These are phyloP conservation scores for Thunnus thynnus DNA, from an alignment of 2,113 vertebrate species.

Conservation along the genomic window DNA sequence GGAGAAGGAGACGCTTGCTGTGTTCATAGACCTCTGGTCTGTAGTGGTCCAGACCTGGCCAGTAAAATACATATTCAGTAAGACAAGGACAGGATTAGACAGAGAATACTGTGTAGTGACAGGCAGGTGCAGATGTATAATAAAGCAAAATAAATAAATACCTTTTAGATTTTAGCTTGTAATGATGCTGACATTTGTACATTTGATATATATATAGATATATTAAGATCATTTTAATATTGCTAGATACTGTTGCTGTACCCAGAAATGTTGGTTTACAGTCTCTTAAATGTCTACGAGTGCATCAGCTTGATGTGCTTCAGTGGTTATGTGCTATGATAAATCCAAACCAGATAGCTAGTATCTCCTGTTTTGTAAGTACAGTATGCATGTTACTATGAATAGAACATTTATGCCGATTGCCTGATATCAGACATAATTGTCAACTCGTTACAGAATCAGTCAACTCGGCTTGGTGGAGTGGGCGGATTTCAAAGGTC, in stretches of 20 bases:
- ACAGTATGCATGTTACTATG: not conserved
- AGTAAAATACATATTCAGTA: constrained; percentile 27
- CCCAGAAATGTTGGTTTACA: not conserved
- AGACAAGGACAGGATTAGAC: too few relatives aligned
- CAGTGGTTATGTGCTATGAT: not conserved
- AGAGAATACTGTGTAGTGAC: not conserved
- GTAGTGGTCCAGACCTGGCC: constrained; percentile 96
- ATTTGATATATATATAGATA: not conserved
- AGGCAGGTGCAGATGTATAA: not conserved
- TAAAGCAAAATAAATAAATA: not conserved
- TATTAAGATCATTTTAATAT: not conserved
- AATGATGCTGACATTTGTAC: not conserved
- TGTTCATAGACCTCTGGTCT: constrained; percentile 98
- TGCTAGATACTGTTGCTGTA: not conserved
- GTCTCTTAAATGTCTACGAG: not conserved
- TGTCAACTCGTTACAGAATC: too few relatives aligned
- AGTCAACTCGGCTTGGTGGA: too few relatives aligned
- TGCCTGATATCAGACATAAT: too few relatives aligned
- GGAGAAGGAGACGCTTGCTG: constrained; percentile 95
- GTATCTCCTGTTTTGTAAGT: not conserved
- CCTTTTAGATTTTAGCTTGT: not conserved
- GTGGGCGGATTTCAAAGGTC: too few relatives aligned
- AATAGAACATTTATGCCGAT: not conserved
- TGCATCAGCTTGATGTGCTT: not conserved
- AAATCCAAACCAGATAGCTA: not conserved